Base-by-base conservation (phyloP, 1,140 invertebrate species). In the Hesperophylax magnus region DNA sequence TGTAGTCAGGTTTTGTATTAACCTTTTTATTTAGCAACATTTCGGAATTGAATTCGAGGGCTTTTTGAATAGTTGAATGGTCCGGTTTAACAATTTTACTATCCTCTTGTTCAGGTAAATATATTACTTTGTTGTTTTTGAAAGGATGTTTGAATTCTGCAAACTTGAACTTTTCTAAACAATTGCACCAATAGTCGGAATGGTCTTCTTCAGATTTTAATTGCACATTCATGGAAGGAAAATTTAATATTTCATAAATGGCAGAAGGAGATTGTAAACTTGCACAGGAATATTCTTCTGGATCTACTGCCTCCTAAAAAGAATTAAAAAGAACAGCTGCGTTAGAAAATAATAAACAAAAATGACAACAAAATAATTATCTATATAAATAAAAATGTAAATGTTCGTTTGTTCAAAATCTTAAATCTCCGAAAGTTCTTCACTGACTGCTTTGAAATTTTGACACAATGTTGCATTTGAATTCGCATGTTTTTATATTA, bases 91-190 rank as follows among this genome's bases (percentile, higher is more conserved):
- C 58, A 61, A 47, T 47, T 52, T 69, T 17, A 47, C 3, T 20
- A 2, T 39, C 31, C 5, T n/a, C 47, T 20, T 56, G 22, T 22
- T 74, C 18, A 0, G 20, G 18, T 56, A 74, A 24, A 24, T 74
- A 74, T 6, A 11, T 0, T 15, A 74, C 27, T 24, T 27, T 56
- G 18, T 74, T 6, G 17, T 22, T 53, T 74, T 78, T 78, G 20
- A 31, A 67, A 17, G 77, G 77, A 69, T 78, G 63, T 69, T 65
- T 67, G 27, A 78, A 78, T 54, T 78, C 61, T 15, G 52, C n/a
- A 9, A 78, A 69, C 58, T 69, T 78, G 15, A 67, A 78, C 47
- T 53, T 78, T 27, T 67, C 77, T 22, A 78, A 54, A 31, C 52
- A 54, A 7, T 78, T 67, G 17, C 34, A 69, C 77, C 77, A 78